A percentile compares a stretch with the other conserved stretches of the same genome.
Evolutionary conservation across 2,888 invertebrate species (phyloP).

Genomic region (Villa cingulata): DNA sequence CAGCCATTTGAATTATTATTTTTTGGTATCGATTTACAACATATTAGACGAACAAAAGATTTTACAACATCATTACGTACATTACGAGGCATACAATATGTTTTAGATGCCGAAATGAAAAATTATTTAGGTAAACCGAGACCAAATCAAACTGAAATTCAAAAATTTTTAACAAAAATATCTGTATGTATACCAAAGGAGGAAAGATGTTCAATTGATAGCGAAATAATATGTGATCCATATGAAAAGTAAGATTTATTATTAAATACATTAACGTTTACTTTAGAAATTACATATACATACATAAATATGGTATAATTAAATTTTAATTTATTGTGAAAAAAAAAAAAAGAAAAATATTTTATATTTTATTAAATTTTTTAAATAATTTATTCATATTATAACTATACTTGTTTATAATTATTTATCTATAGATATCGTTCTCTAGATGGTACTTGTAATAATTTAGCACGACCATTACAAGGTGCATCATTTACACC

Average conservation of each 20-base stretch:
- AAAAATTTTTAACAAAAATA: not conserved
- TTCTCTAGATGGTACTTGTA: constrained; percentile 77
- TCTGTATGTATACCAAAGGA: constrained; percentile 2
- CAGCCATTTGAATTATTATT: not conserved
- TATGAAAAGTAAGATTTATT: not conserved
- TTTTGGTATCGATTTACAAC: not conserved
- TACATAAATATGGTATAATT: no score
- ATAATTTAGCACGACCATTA: constrained; percentile 46
- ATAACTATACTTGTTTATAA: not conserved
- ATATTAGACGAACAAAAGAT: not conserved
- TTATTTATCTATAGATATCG: constrained; percentile 38
- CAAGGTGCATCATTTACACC: constrained; percentile 9
- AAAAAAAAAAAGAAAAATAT: no score
- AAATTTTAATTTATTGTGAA: no score
- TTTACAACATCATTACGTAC: not conserved
- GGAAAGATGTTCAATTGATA: not conserved
- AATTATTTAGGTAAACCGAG: not conserved
- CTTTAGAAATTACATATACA: no score
- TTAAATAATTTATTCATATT: no score
- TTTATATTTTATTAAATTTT: no score
- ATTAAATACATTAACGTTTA: no score
- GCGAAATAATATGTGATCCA: not conserved
- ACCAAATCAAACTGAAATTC: not conserved
- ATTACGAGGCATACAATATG: constrained; percentile 4
- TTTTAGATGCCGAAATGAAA: not conserved